Percentiles rank a stretch among this genome's conserved stretches.
phyloP scores from a whole-genome alignment of 2,888 invertebrate species.

The Dolichopus griseipennis region DNA sequence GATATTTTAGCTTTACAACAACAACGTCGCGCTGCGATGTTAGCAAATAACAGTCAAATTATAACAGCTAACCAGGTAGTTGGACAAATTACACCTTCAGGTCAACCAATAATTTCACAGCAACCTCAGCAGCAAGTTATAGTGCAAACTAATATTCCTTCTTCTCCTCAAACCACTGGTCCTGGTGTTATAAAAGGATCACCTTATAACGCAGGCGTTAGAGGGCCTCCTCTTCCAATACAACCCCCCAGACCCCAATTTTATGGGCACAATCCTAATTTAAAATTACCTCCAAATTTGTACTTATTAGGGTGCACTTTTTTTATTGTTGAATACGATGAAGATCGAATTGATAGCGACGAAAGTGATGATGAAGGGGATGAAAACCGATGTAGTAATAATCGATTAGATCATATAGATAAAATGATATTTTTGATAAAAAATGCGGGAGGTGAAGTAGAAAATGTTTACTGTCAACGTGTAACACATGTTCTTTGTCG shows the following conservation, averaged over 20 bases:
- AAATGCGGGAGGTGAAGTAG: slow-evolving; percentile 81
- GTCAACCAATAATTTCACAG: slow-evolving; percentile 26
- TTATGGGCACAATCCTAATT: slow-evolving; percentile 87
- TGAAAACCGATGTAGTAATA: neutral
- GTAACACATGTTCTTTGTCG: slow-evolving; percentile 90
- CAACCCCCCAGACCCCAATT: slow-evolving; percentile 62
- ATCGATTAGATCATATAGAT: slow-evolving; percentile 45
- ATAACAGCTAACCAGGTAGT: slow-evolving; percentile 27
- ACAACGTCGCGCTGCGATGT: slow-evolving; percentile 44
- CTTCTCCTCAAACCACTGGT: slow-evolving; percentile 32
- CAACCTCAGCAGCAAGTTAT: slow-evolving; percentile 21
- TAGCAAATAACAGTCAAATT: slow-evolving; percentile 45
- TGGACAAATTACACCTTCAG: slow-evolving; percentile 31
- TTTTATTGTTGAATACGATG: slow-evolving; percentile 75
- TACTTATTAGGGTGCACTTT: slow-evolving; percentile 91
- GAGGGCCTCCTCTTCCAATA: slow-evolving; percentile 43
- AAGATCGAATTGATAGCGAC: slow-evolving; percentile 36
- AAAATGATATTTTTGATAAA: slow-evolving; percentile 65
- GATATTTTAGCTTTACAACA: slow-evolving; percentile 50
- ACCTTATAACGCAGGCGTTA: slow-evolving; percentile 46
- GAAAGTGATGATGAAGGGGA: neutral
- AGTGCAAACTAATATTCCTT: slow-evolving; percentile 27
- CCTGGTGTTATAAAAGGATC: slow-evolving; percentile 28
- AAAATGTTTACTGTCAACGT: slow-evolving; percentile 69
- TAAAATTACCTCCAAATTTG: slow-evolving; percentile 79